Evolutionary conservation across 2,113 vertebrate species (phyloP), one percentile per base, ranked within the genome.

Genomic region (Ageneiosus marmoratus): DNA sequence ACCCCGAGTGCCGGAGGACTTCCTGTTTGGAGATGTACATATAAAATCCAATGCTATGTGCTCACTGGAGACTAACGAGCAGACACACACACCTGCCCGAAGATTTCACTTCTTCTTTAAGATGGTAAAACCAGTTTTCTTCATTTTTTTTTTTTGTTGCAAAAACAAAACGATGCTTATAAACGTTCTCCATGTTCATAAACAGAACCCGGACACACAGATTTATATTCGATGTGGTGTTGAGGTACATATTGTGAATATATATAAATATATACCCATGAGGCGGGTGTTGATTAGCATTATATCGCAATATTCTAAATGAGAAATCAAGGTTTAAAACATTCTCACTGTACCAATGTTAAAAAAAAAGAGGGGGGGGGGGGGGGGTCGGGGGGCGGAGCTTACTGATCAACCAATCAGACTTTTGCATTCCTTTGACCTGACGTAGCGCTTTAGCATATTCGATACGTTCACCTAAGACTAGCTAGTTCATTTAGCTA

Each of bases 21-120:
- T 85, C 94, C 94, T 93, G 83, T 95, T 94, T 95, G 95, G 94
- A 96, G 94, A 96, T 96, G 96, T 94, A 97, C 95, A 94, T 95
- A 95, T 96, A 96, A 97, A 96, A 98, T 96, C 95, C 92, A 93
- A 95, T 94, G 95, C 95, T 95, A 95, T 96, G 96, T 96, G 95
- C 95, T 96, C 94, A 96, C 93, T 95, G 93, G 95, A 96, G 95
- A 96, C 94, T 96, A 95, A 96, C 91, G 93, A 83, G 89, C 88
- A 89, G 92, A 96, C 96, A 95, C 94, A 96, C 95, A 94, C 92
- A 95, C 94, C 94, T 95, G 95, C 96, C 95, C 94, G 94, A 95
- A 95, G 96, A 96, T 50, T 63, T 50, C 77, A 95, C 96, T 97
- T 96, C 96, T 97, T 96, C 97, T 94, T 90, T 90, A 96, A 94